phyloP scores from a whole-genome alignment of 2,888 invertebrate species.

The Tenthredo distinguenda region DNA sequence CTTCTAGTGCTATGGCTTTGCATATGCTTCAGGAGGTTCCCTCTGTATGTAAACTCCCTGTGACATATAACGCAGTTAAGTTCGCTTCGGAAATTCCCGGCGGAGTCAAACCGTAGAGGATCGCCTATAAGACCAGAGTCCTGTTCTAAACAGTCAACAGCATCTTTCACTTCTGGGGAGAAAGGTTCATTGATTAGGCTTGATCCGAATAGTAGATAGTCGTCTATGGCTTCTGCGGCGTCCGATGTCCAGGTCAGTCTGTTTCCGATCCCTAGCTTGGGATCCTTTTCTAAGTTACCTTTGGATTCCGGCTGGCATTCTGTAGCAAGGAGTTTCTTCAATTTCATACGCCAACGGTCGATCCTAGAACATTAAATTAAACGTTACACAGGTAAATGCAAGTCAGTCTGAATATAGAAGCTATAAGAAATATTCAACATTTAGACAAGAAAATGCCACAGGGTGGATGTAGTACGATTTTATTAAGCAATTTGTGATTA shows the following conservation, averaged over 20 bases:
- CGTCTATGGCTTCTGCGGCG: neutral
- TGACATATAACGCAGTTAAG: conserved; percentile 53
- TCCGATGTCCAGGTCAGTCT: neutral
- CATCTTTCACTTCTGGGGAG: neutral
- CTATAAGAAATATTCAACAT: neutral
- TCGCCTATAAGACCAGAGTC: neutral
- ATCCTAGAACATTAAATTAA: conserved; percentile 39
- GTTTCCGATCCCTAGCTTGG: neutral
- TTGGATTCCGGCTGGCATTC: neutral
- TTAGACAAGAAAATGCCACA: neutral
- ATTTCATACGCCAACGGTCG: neutral
- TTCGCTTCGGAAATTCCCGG: neutral
- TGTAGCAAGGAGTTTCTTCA: neutral
- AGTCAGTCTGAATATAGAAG: neutral
- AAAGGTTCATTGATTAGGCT: neutral
- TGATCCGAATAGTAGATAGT: neutral
- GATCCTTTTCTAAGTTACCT: neutral
- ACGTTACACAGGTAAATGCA: neutral
- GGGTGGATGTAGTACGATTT: neutral
- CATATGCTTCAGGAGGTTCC: conserved; percentile 61
- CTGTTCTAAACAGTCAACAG: neutral
- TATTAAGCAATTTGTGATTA: neutral
- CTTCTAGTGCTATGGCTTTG: conserved; percentile 57
- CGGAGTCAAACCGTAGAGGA: neutral
- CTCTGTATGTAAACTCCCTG: conserved; percentile 55